Percentiles rank a stretch among this genome's conserved stretches.
Conservation (phyloP, 2,888 invertebrate species). For the Slavum lentiscoides region DNA sequence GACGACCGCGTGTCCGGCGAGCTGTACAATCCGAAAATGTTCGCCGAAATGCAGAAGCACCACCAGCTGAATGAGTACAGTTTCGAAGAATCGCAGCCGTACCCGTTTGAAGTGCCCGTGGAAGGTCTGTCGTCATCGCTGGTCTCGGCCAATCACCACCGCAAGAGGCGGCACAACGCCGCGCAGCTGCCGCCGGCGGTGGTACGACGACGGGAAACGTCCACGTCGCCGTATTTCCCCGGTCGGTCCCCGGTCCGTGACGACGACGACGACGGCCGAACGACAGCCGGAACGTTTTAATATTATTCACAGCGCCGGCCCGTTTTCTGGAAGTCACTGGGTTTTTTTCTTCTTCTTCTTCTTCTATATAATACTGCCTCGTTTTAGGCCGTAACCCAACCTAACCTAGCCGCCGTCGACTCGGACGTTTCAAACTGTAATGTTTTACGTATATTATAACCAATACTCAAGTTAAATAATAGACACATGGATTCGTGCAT, state of each 20-base stretch:
- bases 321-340: no score
- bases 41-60: background rate
- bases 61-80: conserved; percentile 1
- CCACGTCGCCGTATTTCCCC: background rate
- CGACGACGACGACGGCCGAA: no score
- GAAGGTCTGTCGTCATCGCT: background rate
- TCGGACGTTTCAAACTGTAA: no score
- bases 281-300: no score
- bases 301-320: no score
- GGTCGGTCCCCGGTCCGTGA: background rate
- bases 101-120: conserved; percentile 31
- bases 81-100: conserved; percentile 19
- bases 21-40: background rate
- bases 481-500: no score
- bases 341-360: no score
- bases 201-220: background rate
- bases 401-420: no score
- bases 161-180: background rate
- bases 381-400: no score
- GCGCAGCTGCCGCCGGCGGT: background rate
- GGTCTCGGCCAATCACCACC: background rate
- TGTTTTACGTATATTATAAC: no score
- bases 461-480: no score
- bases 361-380: no score
- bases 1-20: background rate